Percentiles rank a stretch among this genome's conserved stretches.
phyloP scores from a whole-genome alignment of 1,140 invertebrate species.

The Sitobion miscanthi region DNA sequence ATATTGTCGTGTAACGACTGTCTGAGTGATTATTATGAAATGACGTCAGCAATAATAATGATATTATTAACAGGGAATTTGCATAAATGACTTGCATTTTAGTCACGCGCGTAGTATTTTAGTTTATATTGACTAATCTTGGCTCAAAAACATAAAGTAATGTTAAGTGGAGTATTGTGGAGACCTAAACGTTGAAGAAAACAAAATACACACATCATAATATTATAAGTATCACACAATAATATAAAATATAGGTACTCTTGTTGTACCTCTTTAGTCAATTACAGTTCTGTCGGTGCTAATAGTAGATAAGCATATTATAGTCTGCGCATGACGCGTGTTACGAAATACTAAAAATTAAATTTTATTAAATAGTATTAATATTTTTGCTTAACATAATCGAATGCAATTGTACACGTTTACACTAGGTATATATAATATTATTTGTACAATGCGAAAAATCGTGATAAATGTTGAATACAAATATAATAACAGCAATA shows the following conservation, averaged over 20 bases:
- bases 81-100: constrained; percentile 46
- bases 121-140: constrained; percentile 9
- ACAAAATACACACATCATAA: background rate
- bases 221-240: background rate
- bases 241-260: background rate
- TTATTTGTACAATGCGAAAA: background rate
- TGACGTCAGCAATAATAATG: constrained; percentile 34
- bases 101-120: background rate
- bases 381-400: background rate
- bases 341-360: background rate
- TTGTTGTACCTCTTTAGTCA: background rate
- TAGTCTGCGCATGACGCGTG: background rate
- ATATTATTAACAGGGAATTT: constrained; percentile 31
- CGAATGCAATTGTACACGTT: background rate
- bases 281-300: background rate
- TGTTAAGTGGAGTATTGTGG: background rate
- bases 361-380: background rate
- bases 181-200: background rate
- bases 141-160: background rate
- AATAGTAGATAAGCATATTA: background rate
- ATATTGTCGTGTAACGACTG: background rate
- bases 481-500: background rate
- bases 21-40: background rate
- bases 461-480: constrained; percentile 22
- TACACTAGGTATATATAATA: background rate